Conservation (phyloP, 2,888 invertebrate species). For the Melanophora roralis region DNA sequence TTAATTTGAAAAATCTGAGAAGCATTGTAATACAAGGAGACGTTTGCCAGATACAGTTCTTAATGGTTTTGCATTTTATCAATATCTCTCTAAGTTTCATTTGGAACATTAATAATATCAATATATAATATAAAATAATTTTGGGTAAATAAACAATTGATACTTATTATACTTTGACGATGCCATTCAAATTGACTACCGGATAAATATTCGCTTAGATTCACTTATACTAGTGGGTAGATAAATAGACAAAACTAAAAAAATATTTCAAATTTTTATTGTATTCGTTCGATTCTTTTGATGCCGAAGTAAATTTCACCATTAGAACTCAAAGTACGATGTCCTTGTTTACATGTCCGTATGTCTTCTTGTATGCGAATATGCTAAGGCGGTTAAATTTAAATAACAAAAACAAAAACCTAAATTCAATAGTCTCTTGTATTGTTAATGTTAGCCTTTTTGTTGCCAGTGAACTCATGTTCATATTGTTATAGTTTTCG, state of each 20-base stretch:
- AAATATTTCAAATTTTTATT: neutral
- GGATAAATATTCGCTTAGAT: too few species aligned
- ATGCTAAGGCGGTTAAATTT: slow-evolving; percentile 49
- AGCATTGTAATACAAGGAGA: too few species aligned
- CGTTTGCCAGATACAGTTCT: too few species aligned
- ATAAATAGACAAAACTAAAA: slow-evolving; percentile 49
- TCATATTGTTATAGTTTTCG: slow-evolving; percentile 14
- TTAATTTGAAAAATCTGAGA: too few species aligned
- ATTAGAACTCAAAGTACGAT: slow-evolving; percentile 51
- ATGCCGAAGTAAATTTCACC: slow-evolving; percentile 62
- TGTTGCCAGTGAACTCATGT: slow-evolving; percentile 21
- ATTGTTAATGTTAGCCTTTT: slow-evolving; percentile 34
- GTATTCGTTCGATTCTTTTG: slow-evolving; percentile 32
- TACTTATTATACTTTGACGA: too few species aligned
- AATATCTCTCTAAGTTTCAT: too few species aligned
- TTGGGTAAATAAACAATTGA: too few species aligned
- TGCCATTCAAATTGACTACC: too few species aligned
- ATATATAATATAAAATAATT: too few species aligned
- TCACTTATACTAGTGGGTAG: slow-evolving; percentile 21
- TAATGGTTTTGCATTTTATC: too few species aligned
- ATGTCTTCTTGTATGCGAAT: neutral
- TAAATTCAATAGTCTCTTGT: slow-evolving; percentile 16
- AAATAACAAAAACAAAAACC: neutral
- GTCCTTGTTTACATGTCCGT: slow-evolving; percentile 17
- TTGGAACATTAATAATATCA: too few species aligned